These are phyloP conservation scores for Lerista edwardsae DNA, from an alignment of 2,797 vertebrate species.

Conservation along the genomic window DNA sequence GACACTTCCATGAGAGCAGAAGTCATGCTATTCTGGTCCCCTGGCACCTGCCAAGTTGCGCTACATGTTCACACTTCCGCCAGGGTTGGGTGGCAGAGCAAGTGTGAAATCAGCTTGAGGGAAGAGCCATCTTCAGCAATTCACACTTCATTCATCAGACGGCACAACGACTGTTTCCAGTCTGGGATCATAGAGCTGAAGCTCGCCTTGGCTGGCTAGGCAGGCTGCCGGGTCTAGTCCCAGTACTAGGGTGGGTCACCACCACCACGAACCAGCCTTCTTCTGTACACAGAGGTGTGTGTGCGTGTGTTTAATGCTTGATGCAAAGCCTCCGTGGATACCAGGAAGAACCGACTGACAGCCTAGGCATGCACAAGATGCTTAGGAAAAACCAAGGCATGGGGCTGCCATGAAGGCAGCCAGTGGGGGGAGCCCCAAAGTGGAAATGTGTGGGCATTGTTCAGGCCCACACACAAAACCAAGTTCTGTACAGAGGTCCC, in stretches of 20 bases:
- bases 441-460: too few relatives aligned
- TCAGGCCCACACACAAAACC: neutral
- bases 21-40: constrained; percentile 8
- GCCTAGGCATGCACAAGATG: neutral
- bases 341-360: too few relatives aligned
- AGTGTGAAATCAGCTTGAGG: neutral
- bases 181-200: neutral
- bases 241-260: neutral
- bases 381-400: too few relatives aligned
- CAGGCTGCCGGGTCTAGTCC: neutral
- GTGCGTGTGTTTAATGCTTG: neutral
- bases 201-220: too few relatives aligned
- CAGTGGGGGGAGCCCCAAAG: neutral
- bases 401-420: neutral
- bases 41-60: neutral
- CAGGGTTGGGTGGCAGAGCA: neutral
- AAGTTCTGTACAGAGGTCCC: too few relatives aligned
- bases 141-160: constrained; percentile 13
- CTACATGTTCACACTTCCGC: constrained; percentile 25
- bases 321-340: neutral
- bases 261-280: too few relatives aligned
- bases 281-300: too few relatives aligned
- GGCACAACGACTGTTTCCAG: neutral
- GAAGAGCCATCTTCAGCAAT: neutral
- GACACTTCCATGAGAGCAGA: neutral